These are phyloP conservation scores for Ptychobarbus kaznakovi DNA, from an alignment of 2,797 vertebrate species.

Conservation along the genomic window DNA sequence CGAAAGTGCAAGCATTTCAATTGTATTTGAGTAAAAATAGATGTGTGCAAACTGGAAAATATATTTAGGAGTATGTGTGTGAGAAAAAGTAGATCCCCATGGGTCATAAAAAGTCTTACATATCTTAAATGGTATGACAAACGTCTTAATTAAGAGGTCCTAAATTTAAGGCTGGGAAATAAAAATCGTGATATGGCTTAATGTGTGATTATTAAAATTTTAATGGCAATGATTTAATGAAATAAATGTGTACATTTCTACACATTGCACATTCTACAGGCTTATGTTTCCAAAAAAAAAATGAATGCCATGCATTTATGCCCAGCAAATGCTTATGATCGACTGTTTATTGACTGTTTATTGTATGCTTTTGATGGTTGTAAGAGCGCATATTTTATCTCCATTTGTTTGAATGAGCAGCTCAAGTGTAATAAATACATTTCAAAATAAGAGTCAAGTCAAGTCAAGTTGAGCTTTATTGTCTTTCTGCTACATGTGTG, in stretches of 20 bases:
- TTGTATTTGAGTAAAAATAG: background rate
- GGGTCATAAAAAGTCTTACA: background rate
- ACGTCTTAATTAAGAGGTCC: background rate
- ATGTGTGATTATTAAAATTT: background rate
- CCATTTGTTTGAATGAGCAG: background rate
- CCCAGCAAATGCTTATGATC: too few species aligned
- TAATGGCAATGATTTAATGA: background rate
- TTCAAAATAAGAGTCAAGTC: background rate
- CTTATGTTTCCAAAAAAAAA: background rate
- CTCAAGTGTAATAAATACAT: background rate
- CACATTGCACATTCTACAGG: background rate
- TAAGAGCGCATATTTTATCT: background rate
- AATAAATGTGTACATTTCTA: background rate
- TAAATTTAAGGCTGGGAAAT: background rate
- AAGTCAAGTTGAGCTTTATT: too few species aligned
- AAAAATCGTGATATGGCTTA: background rate
- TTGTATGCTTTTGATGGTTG: background rate
- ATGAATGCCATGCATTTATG: too few species aligned
- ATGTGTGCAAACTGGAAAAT: background rate
- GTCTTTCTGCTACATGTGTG: too few species aligned
- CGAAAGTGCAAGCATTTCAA: background rate
- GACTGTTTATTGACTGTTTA: too few species aligned
- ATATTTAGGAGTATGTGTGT: background rate
- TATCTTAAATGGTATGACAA: background rate
- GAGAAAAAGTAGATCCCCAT: background rate